Percentiles rank a stretch among this genome's conserved stretches.
phyloP scores from a whole-genome alignment of 2,797 vertebrate species.

The Apogon talboti region DNA sequence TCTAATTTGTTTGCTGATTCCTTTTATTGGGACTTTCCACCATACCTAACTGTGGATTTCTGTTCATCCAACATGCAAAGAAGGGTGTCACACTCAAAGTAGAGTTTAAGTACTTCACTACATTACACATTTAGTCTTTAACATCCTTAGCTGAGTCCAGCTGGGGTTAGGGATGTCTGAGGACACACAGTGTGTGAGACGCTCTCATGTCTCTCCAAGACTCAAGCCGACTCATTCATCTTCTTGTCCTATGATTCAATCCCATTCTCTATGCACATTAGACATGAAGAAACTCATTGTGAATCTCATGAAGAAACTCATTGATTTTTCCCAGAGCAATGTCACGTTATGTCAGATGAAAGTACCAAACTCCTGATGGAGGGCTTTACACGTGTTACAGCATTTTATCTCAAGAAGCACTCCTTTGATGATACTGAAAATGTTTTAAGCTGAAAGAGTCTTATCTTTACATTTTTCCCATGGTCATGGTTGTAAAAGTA shows the following conservation, averaged over 20 bases:
- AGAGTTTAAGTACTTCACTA: slow-evolving; percentile 37
- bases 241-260: slow-evolving; percentile 54
- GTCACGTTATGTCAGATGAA: slow-evolving; percentile 58
- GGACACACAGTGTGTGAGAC: slow-evolving; percentile 26
- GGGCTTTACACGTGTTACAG: slow-evolving; percentile 37
- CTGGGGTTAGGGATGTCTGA: slow-evolving; percentile 32
- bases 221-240: slow-evolving; percentile 44
- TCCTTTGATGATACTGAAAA: slow-evolving; percentile 53
- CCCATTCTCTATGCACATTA: slow-evolving; percentile 39
- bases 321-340: slow-evolving; percentile 35
- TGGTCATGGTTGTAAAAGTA: slow-evolving; percentile 26
- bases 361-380: slow-evolving; percentile 22
- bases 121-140: slow-evolving; percentile 40
- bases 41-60: slow-evolving; percentile 9
- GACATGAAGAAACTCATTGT: slow-evolving; percentile 59
- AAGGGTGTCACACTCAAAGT: slow-evolving; percentile 38
- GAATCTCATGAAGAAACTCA: slow-evolving; percentile 42
- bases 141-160: slow-evolving; percentile 22
- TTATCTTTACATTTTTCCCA: slow-evolving; percentile 35
- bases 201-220: slow-evolving; percentile 32
- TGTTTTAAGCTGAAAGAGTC: slow-evolving; percentile 34
- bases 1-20: slow-evolving; percentile 51
- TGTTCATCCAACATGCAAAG: slow-evolving; percentile 15
- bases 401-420: slow-evolving; percentile 36
- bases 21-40: slow-evolving; percentile 65